A percentile compares a stretch with the other conserved stretches of the same genome.
phyloP scores from a whole-genome alignment of 2,888 invertebrate genomes.

The Abrostola tripartita region DNA sequence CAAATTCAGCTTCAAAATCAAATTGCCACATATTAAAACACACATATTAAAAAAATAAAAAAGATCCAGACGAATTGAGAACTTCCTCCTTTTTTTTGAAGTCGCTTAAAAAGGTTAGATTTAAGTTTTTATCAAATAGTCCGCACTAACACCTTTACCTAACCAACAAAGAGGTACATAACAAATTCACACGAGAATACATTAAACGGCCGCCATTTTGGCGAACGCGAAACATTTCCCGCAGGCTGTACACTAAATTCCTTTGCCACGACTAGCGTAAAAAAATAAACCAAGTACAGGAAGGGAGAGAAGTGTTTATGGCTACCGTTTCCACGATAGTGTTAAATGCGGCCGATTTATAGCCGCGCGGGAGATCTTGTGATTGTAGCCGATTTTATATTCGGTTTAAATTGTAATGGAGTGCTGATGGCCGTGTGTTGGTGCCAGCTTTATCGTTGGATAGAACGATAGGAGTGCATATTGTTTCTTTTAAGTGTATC shows the following conservation, averaged over 20 bases:
- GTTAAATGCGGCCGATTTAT: constrained; percentile 56
- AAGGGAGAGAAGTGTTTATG: constrained; percentile 81
- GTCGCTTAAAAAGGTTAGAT: too few species aligned
- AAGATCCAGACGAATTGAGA: too few species aligned
- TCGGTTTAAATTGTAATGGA: constrained; percentile 48
- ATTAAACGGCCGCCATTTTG: constrained; percentile 42
- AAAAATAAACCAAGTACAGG: constrained; percentile 69
- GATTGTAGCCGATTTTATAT: constrained; percentile 57
- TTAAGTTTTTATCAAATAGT: too few species aligned
- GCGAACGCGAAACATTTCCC: constrained; percentile 42
- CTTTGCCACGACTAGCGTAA: constrained; percentile 40
- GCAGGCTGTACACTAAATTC: constrained; percentile 58
- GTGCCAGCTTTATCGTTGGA: background rate
- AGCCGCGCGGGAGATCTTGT: constrained; percentile 49
- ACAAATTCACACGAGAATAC: constrained; percentile 19
- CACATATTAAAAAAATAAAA: too few species aligned
- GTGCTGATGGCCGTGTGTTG: constrained; percentile 36
- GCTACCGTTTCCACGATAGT: constrained; percentile 59
- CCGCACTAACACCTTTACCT: too few species aligned
- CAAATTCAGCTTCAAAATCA: too few species aligned
- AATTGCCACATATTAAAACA: too few species aligned
- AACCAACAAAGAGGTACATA: constrained; percentile 26
- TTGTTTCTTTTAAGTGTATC: background rate
- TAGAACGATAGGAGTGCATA: background rate
- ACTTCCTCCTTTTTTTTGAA: too few species aligned